Evolutionary conservation across 37 sponge, comb jelly and placozoan genomes (phyloP), one percentile per base, ranked within the genome.

Genomic region (Petrosia ficiformis): DNA sequence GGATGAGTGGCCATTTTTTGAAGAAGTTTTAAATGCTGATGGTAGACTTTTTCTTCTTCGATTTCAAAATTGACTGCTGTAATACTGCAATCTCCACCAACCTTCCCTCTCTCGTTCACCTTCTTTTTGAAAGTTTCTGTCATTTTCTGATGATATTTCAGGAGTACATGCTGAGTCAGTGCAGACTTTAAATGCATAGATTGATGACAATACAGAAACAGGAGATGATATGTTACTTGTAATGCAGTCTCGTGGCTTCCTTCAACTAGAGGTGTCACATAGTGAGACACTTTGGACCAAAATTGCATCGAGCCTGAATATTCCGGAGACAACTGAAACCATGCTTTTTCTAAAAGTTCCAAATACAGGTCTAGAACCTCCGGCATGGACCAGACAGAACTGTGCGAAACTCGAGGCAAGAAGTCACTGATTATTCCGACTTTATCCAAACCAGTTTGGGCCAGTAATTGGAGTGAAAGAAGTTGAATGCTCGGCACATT

Each of bases 321-420:
- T 24, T 82, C 88, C 1, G 83, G 78, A 24, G 88, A 74, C 36
- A 82, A 67, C 43, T 64, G 78, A 43, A 88, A 82, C 88, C 88
- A 88, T 0, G 76, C 69, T 35, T 67, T 72, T 39, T 88, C 88
- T 19, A 88, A 59, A 4, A 82, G 74, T 42, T 88, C 88, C 57
- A 88, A 39, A 59, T 81, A 88, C 36, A 66, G 69, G 64, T 82
- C 82, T 25, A 88, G 56, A 4, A 88, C 73, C 33, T 82, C 82
- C 5, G 83, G 65, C 37, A 82, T 88, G 30, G 63, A 54, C 28
- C 52, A 41, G 25, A 88, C 57, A 19, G 74, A 39, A 5, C 67
- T 68, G 37, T 78, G 73, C 0, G 78, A 40, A 22, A 88, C 60
- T 33, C 52, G 82, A 28, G 73, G 35, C 31, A 88, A 79, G 56